Evolutionary conservation across 2,888 invertebrate genomes (phyloP).

Genomic region (Iselma pallidipennis): DNA sequence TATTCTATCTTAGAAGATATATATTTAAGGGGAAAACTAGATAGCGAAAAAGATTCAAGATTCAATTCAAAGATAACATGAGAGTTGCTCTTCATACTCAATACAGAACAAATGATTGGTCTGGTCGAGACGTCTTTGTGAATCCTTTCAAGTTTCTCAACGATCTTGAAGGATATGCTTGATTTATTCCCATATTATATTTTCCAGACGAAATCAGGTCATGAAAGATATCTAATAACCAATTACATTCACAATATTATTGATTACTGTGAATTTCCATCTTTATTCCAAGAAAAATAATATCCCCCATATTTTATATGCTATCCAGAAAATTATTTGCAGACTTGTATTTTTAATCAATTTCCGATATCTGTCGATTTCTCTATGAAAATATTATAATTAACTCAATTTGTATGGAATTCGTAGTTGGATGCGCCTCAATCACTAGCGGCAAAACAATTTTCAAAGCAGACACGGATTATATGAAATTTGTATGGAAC

Average conservation of each 20-base stretch:
- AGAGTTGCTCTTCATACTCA: background rate
- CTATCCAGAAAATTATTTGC: constrained; percentile 1
- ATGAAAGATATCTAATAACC: too few species aligned
- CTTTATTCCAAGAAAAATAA: too few species aligned
- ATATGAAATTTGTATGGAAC: background rate
- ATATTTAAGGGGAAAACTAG: background rate
- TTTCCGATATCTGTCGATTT: background rate
- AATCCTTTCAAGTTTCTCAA: background rate
- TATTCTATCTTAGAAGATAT: too few species aligned
- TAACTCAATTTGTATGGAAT: background rate
- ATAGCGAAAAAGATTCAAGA: background rate
- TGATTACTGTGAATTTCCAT: background rate
- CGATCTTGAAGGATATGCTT: background rate
- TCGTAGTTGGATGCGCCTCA: background rate
- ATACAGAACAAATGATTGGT: background rate
- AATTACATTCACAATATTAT: background rate
- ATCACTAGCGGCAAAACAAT: background rate
- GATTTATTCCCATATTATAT: background rate
- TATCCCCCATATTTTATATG: constrained; percentile 10
- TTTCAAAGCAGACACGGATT: background rate
- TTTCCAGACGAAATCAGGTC: background rate
- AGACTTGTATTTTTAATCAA: background rate
- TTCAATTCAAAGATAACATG: background rate
- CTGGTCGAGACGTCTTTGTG: background rate
- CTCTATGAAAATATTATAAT: background rate